Evolutionary conservation across 2,113 vertebrate genomes (phyloP).

Genomic region (Columbina picui): DNA sequence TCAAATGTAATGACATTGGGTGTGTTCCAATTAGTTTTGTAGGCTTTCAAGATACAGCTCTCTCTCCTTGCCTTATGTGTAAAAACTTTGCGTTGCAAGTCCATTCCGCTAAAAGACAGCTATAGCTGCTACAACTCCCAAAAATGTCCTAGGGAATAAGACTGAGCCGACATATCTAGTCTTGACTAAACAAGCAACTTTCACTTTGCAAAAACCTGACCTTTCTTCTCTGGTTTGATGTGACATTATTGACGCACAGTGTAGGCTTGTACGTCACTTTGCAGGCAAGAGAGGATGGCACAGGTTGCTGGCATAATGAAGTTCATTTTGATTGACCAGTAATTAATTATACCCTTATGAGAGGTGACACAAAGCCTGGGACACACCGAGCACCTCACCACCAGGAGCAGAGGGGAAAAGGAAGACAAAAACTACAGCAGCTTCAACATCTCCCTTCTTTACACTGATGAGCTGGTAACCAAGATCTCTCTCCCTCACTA

Average conservation of each 20-base stretch:
- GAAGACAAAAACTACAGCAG: constrained; percentile 18
- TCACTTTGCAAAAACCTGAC: background rate
- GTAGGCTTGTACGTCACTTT: background rate
- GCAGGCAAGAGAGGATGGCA: background rate
- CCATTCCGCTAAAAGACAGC: constrained; percentile 43
- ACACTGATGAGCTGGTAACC: constrained; percentile 28
- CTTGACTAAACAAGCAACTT: background rate
- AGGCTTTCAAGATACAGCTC: constrained; percentile 59
- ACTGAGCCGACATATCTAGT: background rate
- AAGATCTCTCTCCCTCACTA: constrained; percentile 48
- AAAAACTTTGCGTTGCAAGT: constrained; percentile 32
- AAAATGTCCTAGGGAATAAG: background rate
- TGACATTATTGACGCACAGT: fast-evolving
- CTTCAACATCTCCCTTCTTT: constrained; percentile 29
- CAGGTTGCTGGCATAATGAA: constrained; percentile 15
- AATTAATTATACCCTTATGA: constrained; percentile 50
- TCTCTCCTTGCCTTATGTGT: constrained; percentile 68
- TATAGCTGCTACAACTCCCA: background rate
- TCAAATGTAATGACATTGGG: constrained; percentile 70
- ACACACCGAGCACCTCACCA: background rate
- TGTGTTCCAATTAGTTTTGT: constrained; percentile 67
- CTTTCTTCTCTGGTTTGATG: background rate
- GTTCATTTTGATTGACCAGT: constrained; percentile 53
- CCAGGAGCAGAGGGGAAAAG: background rate
- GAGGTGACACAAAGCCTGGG: constrained; percentile 32